Base-by-base conservation (phyloP, 2,797 vertebrate species). In the Diglossa cyanea region DNA sequence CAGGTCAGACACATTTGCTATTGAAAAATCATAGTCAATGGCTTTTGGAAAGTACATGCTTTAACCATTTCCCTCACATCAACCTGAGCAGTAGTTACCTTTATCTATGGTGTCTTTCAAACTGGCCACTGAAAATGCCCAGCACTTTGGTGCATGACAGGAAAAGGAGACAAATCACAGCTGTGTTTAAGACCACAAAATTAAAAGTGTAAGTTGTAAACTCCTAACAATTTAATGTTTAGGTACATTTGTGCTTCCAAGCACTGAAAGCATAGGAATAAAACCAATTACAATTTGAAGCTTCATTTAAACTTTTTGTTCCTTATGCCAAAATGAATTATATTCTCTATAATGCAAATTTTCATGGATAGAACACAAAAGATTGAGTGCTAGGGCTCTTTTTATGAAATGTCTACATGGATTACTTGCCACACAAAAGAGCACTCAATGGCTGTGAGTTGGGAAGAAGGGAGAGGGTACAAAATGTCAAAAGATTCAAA, bases 371-470 rank as follows among this genome's bases (percentile, higher is more conserved):
- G 48, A 63, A 63, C 74, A 83, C 42, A 70, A 93, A 95, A 90
- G 66, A 82, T 73, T 26, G 66, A 86, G 28, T 47, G 21, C 30
- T 82, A 25, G 62, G 23, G 26, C 45, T 93, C 94, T 89, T 96
- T 90, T 93, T 91, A 58, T 92, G 76, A 94, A 90, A 71, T 4
- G 54, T 62, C 89, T 72, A 23, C 20, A 21, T 82, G 79, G 70
- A 92, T 95, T 97, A 95, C 54, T 88, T 94, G 51, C 47, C 62
- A 80, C 66, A 93, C 53, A 85, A 95, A 96, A 94, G 57, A 90
- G 24, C 33, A 26, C 23, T 74, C 82, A 31, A 30, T 88, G 62
- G 65, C 15, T 89, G 33, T 58, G 31, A 86, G 33, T 26, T 40
- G 13, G 28, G 15, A 89, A 94, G 88, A 83, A 94, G 31, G 30